Evolutionary conservation across 1,140 invertebrate species (phyloP).

Genomic region (Hormaphis cornu): DNA sequence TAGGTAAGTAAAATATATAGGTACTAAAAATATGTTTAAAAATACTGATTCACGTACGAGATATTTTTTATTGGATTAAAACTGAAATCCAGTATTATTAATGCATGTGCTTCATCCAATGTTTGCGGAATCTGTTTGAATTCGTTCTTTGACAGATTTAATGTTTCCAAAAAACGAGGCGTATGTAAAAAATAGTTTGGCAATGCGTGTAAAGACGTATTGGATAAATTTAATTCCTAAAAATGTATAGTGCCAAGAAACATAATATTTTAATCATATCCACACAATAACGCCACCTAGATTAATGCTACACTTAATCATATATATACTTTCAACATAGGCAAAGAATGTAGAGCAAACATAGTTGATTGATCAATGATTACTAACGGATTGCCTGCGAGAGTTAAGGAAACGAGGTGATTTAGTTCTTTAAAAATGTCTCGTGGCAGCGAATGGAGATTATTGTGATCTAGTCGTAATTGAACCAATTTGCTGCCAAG

Average conservation of each 20-base stretch:
- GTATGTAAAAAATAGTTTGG: constrained; percentile 57
- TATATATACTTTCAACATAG: constrained; percentile 51
- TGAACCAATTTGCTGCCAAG: constrained; percentile 43
- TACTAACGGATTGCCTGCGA: constrained; percentile 57
- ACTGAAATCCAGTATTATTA: constrained; percentile 55
- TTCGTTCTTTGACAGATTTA: constrained; percentile 60
- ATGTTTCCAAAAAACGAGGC: constrained; percentile 50
- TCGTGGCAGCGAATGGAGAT: constrained; percentile 54
- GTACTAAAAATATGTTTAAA: neutral
- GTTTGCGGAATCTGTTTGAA: constrained; percentile 51
- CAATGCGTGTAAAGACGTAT: constrained; percentile 51
- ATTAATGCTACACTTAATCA: neutral
- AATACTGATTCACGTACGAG: constrained; percentile 35
- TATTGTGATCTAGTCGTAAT: constrained; percentile 56
- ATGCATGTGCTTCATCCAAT: constrained; percentile 49
- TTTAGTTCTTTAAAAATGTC: constrained; percentile 63
- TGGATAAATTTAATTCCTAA: constrained; percentile 56
- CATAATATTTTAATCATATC: neutral
- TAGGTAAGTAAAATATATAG: neutral
- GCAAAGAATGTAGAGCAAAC: constrained; percentile 53
- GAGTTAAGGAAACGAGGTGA: constrained; percentile 52
- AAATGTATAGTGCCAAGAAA: constrained; percentile 34
- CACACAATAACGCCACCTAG: neutral
- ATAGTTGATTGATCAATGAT: constrained; percentile 51
- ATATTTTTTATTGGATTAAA: constrained; percentile 55